Percentiles rank a stretch among this genome's conserved stretches.
phyloP scores from a whole-genome alignment of 1,140 invertebrate genomes.

The Caerostris darwini region DNA sequence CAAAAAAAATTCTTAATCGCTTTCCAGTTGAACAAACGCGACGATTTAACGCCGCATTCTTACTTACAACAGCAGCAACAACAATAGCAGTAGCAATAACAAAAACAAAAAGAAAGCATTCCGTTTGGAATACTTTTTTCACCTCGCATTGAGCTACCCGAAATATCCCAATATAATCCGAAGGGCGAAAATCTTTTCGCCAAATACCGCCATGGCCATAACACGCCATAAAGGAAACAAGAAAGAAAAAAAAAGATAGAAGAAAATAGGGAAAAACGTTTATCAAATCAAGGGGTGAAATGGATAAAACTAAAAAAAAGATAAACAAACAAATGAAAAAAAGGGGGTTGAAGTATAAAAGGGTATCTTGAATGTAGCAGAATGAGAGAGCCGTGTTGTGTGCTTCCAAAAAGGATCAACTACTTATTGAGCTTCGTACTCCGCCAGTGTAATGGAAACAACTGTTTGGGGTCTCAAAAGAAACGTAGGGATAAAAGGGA shows the following conservation, averaged over 20 bases:
- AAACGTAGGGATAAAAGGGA: not conserved
- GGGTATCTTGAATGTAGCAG: too few relatives aligned
- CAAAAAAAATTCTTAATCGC: too few relatives aligned
- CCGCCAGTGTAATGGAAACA: conserved; percentile 59
- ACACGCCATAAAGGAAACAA: not conserved
- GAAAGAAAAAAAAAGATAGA: not conserved
- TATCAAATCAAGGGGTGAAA: not conserved
- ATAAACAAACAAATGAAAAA: not conserved
- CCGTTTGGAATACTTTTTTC: not conserved
- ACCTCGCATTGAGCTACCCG: not conserved
- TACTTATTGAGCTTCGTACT: conserved; percentile 57
- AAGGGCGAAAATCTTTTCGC: not conserved
- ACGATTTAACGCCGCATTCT: too few relatives aligned
- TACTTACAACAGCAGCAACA: too few relatives aligned
- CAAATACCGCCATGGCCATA: not conserved
- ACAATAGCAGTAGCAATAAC: too few relatives aligned
- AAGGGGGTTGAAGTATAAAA: not conserved
- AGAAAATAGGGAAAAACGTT: not conserved
- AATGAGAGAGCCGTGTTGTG: not conserved
- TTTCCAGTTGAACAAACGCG: too few relatives aligned
- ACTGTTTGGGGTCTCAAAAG: not conserved
- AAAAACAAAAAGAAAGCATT: too few relatives aligned
- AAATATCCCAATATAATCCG: not conserved
- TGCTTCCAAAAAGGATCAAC: conserved; percentile 4
- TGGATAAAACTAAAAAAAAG: not conserved